phyloP scores from a whole-genome alignment of 2,113 vertebrate genomes.

The Callospermophilus lateralis region DNA sequence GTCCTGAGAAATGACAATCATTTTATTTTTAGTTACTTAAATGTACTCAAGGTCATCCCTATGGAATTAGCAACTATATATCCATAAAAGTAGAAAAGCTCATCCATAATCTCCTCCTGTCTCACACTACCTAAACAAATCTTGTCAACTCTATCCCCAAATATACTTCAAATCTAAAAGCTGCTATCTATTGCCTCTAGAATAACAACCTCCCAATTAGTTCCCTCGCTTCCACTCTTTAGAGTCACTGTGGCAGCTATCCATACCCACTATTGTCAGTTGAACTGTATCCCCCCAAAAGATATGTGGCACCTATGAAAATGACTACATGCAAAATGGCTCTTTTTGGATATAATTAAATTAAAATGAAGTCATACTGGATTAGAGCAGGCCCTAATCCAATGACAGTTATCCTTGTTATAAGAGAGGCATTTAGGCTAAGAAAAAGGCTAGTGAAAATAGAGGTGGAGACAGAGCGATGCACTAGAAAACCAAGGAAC shows the following conservation, averaged over 20 bases:
- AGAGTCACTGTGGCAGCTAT: not conserved
- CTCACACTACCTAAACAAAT: not conserved
- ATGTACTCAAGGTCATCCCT: not conserved
- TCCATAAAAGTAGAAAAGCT: not conserved
- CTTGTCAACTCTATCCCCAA: not conserved
- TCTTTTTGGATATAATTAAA: not conserved
- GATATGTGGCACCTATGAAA: not conserved
- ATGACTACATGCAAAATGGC: not conserved
- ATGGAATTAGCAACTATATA: not conserved
- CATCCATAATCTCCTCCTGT: not conserved
- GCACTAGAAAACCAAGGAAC: not conserved
- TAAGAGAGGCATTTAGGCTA: not conserved
- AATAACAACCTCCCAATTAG: not conserved
- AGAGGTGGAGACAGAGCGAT: not conserved
- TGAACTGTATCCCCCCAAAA: not conserved
- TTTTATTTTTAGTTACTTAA: not conserved
- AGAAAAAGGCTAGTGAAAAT: not conserved
- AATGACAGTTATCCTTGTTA: not conserved
- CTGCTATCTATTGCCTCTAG: not conserved
- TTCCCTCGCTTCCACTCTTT: not conserved
- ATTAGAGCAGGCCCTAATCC: not conserved
- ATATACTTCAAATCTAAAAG: not conserved
- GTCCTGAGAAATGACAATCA: constrained; percentile 7
- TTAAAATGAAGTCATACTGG: not conserved
- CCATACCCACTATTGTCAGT: not conserved